phyloP scores from a whole-genome alignment of 2,888 invertebrate species.

The Fissipunctia ypsillon region DNA sequence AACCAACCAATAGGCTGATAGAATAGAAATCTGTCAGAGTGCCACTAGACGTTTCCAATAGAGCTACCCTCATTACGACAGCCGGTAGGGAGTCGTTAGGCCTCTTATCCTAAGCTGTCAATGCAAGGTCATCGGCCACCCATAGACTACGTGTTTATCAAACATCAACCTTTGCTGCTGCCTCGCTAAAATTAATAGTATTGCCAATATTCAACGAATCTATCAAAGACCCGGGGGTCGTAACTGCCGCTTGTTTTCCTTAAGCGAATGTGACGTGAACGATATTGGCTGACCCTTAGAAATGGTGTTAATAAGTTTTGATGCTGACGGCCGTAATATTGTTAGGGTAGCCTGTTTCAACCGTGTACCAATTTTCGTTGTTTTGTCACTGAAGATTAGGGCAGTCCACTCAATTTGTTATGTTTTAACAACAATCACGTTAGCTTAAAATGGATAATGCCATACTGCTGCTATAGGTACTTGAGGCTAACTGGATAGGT shows the following conservation, averaged over 20 bases:
- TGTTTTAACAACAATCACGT: neutral
- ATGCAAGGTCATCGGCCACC: conserved; percentile 23
- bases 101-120: conserved; percentile 44
- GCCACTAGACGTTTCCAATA: conserved; percentile 54
- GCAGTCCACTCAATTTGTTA: neutral
- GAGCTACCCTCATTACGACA: conserved; percentile 41
- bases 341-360: conserved; percentile 16
- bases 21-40: conserved; percentile 34
- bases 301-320: conserved; percentile 24
- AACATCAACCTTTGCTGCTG: conserved; percentile 31
- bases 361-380: neutral
- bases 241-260: neutral
- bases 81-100: conserved; percentile 25
- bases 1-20: conserved; percentile 23
- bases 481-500: no score
- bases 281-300: neutral
- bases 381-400: conserved; percentile 12
- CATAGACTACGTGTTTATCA: conserved; percentile 45
- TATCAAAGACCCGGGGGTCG: conserved; percentile 13
- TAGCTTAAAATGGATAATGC: neutral
- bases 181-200: conserved; percentile 33
- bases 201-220: conserved; percentile 15
- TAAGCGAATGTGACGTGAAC: conserved; percentile 12
- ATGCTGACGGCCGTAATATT: conserved; percentile 17
- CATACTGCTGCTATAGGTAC: no score